These are phyloP conservation scores for Silurus glanis DNA, from an alignment of 2,113 vertebrate genomes.

Conservation along the genomic window DNA sequence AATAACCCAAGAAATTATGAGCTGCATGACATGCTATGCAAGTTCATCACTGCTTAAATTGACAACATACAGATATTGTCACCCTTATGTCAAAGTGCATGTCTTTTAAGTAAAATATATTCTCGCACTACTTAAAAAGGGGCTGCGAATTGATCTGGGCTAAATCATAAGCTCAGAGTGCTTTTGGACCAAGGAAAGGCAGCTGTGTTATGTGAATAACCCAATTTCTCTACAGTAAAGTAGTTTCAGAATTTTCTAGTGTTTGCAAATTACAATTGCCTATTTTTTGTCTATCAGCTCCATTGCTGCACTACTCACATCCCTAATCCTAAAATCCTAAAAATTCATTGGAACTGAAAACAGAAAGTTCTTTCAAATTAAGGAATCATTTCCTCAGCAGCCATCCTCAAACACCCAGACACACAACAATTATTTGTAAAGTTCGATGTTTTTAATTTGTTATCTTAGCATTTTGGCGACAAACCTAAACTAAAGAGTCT, in stretches of 20 bases:
- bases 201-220: background rate
- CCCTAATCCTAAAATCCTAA: background rate
- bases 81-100: background rate
- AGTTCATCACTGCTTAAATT: background rate
- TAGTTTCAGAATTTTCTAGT: background rate
- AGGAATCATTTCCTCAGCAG: background rate
- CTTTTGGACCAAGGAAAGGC: background rate
- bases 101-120: background rate
- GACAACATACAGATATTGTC: background rate
- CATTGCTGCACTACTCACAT: background rate
- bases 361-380: background rate
- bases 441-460: background rate
- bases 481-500: background rate
- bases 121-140: background rate
- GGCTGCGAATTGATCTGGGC: background rate
- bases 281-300: background rate
- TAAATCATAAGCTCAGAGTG: background rate
- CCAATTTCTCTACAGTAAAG: background rate
- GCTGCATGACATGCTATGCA: background rate
- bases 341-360: background rate
- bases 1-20: background rate
- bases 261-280: background rate
- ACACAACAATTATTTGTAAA: background rate
- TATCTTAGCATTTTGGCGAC: background rate
- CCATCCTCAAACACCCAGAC: background rate